phyloP scores from a whole-genome alignment of 2,113 vertebrate genomes.

The Sula dactylatra region DNA sequence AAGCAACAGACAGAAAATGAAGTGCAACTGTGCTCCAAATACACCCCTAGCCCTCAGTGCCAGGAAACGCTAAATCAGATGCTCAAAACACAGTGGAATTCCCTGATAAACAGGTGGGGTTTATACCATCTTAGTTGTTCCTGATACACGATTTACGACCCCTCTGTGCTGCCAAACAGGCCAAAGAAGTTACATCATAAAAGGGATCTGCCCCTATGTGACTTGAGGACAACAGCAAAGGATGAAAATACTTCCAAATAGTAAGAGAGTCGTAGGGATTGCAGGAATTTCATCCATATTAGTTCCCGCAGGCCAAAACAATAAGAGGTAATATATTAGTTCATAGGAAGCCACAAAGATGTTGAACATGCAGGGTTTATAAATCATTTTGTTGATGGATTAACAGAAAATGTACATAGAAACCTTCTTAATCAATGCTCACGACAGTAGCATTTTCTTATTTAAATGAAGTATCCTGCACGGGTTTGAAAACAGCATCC shows the following conservation, averaged over 20 bases:
- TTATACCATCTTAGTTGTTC: not conserved
- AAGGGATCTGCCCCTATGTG: not conserved
- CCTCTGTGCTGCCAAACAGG: not conserved
- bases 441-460: not conserved
- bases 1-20: slow-evolving; percentile 6
- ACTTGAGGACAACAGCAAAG: not conserved
- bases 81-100: not conserved
- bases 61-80: not conserved
- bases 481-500: not conserved
- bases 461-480: not conserved
- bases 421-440: not conserved
- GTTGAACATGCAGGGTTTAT: not conserved
- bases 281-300: not conserved
- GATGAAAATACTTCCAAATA: not conserved
- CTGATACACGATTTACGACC: not conserved
- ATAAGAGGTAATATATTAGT: not conserved
- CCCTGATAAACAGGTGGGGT: not conserved
- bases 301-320: not conserved
- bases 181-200: not conserved
- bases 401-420: not conserved
- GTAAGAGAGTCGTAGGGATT: not conserved
- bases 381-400: not conserved
- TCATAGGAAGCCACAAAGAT: not conserved
- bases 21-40: not conserved
- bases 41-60: not conserved